Percentiles rank a stretch among this genome's conserved stretches.
Conservation (phyloP, 64 coral and sea anemone genomes). For the Exaiptasia diaphana region DNA sequence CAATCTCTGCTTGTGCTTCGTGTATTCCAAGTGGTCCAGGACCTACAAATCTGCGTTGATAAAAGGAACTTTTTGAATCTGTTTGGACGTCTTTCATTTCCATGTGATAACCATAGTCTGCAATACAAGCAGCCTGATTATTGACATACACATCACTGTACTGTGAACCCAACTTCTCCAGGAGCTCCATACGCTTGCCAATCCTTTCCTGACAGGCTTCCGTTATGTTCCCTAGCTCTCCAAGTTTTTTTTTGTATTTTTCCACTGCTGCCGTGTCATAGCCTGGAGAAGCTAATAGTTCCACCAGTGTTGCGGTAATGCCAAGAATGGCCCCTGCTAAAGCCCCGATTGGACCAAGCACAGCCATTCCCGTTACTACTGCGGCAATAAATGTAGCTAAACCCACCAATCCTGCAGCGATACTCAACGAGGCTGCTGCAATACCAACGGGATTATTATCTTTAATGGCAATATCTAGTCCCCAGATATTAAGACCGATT, state of each 20-base stretch:
- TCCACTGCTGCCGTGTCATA: background rate
- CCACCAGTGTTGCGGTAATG: too few species aligned
- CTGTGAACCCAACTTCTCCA: background rate
- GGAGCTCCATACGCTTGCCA: background rate
- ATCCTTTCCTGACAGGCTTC: background rate
- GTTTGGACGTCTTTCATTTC: too few species aligned
- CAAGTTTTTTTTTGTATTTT: background rate
- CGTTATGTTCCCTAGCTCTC: background rate
- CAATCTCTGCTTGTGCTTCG: background rate
- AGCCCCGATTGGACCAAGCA: too few species aligned
- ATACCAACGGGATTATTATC: background rate
- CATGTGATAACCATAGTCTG: too few species aligned
- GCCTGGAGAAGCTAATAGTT: background rate
- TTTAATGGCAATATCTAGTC: background rate
- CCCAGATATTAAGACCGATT: constrained; percentile 2
- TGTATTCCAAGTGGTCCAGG: background rate
- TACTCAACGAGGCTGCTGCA: background rate
- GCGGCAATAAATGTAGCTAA: too few species aligned
- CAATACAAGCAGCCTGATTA: background rate
- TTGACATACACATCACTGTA: constrained; percentile 7
- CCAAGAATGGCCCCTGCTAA: too few species aligned
- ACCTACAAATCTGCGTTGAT: background rate
- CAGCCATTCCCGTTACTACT: too few species aligned
- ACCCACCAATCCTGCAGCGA: too few species aligned
- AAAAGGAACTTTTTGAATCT: too few species aligned